A percentile compares a stretch with the other conserved stretches of the same genome.
Evolutionary conservation across 2,113 vertebrate genomes (phyloP).

Genomic region (Eurypyga helias): DNA sequence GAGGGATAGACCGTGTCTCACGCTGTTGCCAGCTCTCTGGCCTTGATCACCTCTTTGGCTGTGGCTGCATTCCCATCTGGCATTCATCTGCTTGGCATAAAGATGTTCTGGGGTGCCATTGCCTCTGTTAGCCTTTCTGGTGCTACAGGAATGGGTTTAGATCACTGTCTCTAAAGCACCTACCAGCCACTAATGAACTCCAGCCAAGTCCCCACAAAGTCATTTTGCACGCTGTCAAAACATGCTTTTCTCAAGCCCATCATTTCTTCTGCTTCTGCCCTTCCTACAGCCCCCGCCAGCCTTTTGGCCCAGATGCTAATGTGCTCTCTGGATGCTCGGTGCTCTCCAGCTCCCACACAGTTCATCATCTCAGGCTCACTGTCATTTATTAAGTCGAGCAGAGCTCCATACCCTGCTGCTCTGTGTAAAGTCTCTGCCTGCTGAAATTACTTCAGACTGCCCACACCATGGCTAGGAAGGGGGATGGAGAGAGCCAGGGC

Average conservation of each 20-base stretch:
- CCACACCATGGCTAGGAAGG: not conserved
- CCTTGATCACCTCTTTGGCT: not conserved
- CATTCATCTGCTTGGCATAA: not conserved
- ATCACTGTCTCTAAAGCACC: not conserved
- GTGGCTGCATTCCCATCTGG: not conserved
- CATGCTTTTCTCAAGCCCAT: not conserved
- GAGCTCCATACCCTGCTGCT: not conserved
- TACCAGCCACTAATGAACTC: not conserved
- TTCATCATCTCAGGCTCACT: not conserved
- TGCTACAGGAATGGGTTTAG: not conserved
- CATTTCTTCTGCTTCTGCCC: not conserved
- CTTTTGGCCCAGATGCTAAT: not conserved
- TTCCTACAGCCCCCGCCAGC: not conserved
- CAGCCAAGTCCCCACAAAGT: not conserved
- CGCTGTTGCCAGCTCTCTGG: not conserved
- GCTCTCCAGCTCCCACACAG: not conserved
- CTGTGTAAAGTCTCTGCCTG: not conserved
- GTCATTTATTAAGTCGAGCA: not conserved
- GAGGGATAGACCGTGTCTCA: not conserved
- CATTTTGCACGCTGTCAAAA: not conserved
- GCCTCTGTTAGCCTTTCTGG: not conserved
- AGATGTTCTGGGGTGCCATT: not conserved
- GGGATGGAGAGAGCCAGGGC: rapidly evolving
- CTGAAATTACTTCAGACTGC: not conserved
- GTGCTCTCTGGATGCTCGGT: not conserved